Conservation (phyloP, 2,888 invertebrate species). For the Xanthorhoe spadicearia region DNA sequence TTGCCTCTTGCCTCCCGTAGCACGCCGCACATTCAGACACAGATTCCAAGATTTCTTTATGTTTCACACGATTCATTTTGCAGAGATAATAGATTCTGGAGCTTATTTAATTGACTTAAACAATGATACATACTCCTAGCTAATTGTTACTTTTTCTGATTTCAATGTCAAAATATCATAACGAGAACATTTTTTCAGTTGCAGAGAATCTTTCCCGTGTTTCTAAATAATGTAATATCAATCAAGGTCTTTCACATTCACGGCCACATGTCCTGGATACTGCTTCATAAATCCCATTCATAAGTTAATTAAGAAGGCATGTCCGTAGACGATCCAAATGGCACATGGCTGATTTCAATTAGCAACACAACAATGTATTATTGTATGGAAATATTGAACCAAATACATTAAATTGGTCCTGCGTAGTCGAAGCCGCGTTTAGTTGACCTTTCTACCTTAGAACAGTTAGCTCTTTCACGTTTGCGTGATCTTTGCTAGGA, state of each 20-base stretch:
- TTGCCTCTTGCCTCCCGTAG: slow-evolving; percentile 22
- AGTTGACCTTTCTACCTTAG: slow-evolving; percentile 66
- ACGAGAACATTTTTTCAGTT: background rate
- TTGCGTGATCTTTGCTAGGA: slow-evolving; percentile 44
- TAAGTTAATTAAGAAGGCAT: slow-evolving; percentile 44
- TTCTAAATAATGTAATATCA: background rate
- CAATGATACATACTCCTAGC: background rate
- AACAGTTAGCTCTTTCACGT: slow-evolving; percentile 40
- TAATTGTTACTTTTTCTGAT: background rate
- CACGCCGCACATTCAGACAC: slow-evolving; percentile 62
- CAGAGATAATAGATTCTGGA: slow-evolving; percentile 15
- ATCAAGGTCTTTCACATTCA: slow-evolving; percentile 1
- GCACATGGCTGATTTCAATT: slow-evolving; percentile 69
- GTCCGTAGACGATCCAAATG: slow-evolving; percentile 43
- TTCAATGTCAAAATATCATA: background rate
- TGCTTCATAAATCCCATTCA: slow-evolving; percentile 41
- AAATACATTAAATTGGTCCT: slow-evolving; percentile 67
- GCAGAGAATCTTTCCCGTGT: background rate
- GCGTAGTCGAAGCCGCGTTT: slow-evolving; percentile 58
- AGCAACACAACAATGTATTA: slow-evolving; percentile 74
- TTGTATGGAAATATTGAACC: slow-evolving; percentile 80
- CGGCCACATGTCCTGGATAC: slow-evolving; percentile 9
- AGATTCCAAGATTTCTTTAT: slow-evolving; percentile 78
- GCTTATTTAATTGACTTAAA: slow-evolving; percentile 12
- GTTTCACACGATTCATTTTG: slow-evolving; percentile 65